Evolutionary conservation across 2,888 invertebrate species (phyloP).

Genomic region (Pelosia muscerda): DNA sequence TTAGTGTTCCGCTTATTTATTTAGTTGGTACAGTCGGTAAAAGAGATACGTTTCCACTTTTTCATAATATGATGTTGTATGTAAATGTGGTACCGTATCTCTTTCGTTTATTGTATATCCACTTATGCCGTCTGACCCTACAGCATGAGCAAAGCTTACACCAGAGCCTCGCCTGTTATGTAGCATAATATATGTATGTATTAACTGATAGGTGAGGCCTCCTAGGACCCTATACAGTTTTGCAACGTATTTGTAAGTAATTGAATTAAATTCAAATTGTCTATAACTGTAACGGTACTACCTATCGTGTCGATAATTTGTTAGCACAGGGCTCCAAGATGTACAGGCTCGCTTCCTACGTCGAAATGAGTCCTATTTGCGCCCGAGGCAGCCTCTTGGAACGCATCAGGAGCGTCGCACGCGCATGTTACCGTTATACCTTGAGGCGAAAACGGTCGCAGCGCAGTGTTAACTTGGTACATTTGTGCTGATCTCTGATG

Average conservation of each 20-base stretch:
- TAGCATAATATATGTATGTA: too few species aligned
- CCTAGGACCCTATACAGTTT: too few species aligned
- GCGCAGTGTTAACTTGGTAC: conserved; percentile 50
- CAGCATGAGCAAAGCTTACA: too few species aligned
- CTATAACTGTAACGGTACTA: conserved; percentile 33
- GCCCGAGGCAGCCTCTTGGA: conserved; percentile 56
- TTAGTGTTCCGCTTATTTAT: too few species aligned
- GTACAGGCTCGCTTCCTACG: conserved; percentile 48
- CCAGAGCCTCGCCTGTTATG: too few species aligned
- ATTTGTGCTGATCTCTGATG: conserved; percentile 17
- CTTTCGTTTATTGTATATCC: too few species aligned
- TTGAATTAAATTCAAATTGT: conserved; percentile 40
- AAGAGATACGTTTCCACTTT: too few species aligned
- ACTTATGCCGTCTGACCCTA: too few species aligned
- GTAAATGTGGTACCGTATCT: too few species aligned
- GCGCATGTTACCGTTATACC: conserved; percentile 73
- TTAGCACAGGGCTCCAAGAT: conserved; percentile 28
- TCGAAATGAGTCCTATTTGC: conserved; percentile 45
- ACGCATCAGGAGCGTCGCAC: conserved; percentile 74
- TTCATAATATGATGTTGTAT: too few species aligned
- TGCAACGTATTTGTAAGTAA: conserved; percentile 13
- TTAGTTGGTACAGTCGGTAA: too few species aligned
- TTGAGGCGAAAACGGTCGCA: conserved; percentile 66
- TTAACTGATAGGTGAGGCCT: too few species aligned
- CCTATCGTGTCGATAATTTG: conserved; percentile 53